Conservation (phyloP, 2,797 vertebrate species). For the Limnodromus scolopaceus region DNA sequence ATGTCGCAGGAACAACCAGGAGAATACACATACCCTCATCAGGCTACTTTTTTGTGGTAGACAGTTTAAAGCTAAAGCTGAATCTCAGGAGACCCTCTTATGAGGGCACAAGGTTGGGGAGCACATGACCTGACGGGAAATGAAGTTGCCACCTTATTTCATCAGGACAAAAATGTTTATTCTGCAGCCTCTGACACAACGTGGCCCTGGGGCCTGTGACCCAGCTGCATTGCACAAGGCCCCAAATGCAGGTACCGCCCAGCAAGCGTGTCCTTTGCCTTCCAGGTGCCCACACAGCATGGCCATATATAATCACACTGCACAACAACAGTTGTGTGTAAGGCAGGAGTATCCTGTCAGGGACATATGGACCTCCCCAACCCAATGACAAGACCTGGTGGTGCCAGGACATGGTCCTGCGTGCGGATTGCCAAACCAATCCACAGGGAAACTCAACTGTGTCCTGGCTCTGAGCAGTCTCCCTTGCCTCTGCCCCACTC, state of each 20-base stretch:
- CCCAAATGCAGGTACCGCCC: not conserved
- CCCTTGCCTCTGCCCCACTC: rapidly evolving
- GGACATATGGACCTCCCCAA: not conserved
- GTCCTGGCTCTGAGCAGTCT: not conserved
- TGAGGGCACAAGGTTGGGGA: not conserved
- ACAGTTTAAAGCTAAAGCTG: not conserved
- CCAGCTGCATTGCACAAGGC: not conserved
- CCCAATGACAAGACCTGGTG: not conserved
- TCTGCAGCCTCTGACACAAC: not conserved
- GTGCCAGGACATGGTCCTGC: not conserved
- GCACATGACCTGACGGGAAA: not conserved
- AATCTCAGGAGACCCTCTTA: not conserved
- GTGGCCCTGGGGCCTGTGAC: not conserved
- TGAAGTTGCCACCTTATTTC: rapidly evolving
- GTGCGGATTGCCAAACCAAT: rapidly evolving
- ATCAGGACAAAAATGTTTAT: not conserved
- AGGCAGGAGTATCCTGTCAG: not conserved
- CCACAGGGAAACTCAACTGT: not conserved
- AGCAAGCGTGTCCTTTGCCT: not conserved
- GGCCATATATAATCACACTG: not conserved
- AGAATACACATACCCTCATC: too few species aligned
- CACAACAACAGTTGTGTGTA: not conserved
- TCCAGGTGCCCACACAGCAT: not conserved
- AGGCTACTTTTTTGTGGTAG: not conserved
- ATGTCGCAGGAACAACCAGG: too few species aligned